These are phyloP conservation scores for Euphydryas editha DNA, from an alignment of 2,888 invertebrate species.

Conservation along the genomic window DNA sequence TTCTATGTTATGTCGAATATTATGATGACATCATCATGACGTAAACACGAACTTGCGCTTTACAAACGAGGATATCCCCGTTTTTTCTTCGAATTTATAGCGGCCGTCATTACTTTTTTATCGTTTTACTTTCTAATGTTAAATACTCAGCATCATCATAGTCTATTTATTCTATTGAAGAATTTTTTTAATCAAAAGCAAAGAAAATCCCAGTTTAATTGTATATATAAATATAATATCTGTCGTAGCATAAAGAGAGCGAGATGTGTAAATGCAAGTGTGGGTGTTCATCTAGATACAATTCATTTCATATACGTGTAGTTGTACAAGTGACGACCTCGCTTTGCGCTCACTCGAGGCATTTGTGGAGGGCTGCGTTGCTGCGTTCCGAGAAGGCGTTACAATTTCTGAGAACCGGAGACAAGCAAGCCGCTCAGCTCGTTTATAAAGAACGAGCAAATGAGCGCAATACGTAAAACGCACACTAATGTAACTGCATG, in stretches of 20 bases:
- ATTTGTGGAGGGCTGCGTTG: constrained; percentile 70
- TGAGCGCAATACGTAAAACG: constrained; percentile 71
- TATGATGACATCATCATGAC: constrained; percentile 79
- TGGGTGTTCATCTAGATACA: constrained; percentile 60
- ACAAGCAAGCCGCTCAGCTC: constrained; percentile 74
- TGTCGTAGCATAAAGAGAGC: constrained; percentile 25
- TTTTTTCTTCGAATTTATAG: constrained; percentile 35
- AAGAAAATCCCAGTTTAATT: not conserved
- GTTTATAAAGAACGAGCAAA: constrained; percentile 72
- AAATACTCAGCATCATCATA: too few relatives aligned
- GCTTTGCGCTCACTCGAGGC: constrained; percentile 74
- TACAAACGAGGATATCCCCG: constrained; percentile 79
- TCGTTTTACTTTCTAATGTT: not conserved
- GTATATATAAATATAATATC: not conserved
- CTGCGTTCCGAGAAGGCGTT: constrained; percentile 82
- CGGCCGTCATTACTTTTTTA: constrained; percentile 18
- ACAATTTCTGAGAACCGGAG: constrained; percentile 81
- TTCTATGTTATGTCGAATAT: constrained; percentile 67
- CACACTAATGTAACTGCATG: constrained; percentile 52
- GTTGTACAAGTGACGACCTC: constrained; percentile 71
- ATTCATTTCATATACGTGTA: constrained; percentile 58
- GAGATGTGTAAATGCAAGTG: constrained; percentile 55
- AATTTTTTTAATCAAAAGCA: not conserved
- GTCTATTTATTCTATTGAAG: not conserved
- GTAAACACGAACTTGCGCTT: constrained; percentile 62